Base-by-base conservation (phyloP, 2,888 invertebrate genomes). In the Dorcus hopei region DNA sequence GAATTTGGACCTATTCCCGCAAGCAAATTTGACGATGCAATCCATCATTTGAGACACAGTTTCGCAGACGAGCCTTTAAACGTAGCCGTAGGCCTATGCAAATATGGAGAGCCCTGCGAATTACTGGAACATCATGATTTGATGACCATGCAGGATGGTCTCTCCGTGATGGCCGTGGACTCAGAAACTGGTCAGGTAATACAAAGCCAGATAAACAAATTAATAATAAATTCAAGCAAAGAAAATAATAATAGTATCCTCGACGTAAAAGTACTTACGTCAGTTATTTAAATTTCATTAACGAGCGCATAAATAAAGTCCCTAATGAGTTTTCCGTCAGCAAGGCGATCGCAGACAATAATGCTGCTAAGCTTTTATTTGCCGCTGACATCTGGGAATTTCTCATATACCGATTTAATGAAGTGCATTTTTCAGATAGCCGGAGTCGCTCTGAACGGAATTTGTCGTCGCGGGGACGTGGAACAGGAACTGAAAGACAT, bases 21-120 rank as follows among this genome's bases (percentile, higher is more conserved):
- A 64, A 74, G 80, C 43, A 79, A 80, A 61, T 83, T 82, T 67
- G 81, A 83, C 26, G 84, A 85, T 26, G 89, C 91, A 50, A 84
- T 93, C 61, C 76, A 83, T 26, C 91, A 91, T 73, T 81, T 93
- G 52, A 82, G 90, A 39, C 80, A 84, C 65, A 89, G 86, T 72
- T 93, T 93, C 75, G 87, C 90, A 0, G 93, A 93, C 72, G 93
- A 93, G 74, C 92, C 93, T 0, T 81, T 93, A 48, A 93, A 93
- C 78, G 85, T 85, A 67, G 89, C 91, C 0, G 88, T 91, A n/a
- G 83, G 84, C 9, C 81, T 92, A 5, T 91, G 91, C 71, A 77
- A 83, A 51, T 82, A 85, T 5, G 91, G 91, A 0, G 83, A 87
- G 68, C 84, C 88, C 0, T 90, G 91, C 70, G 81, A 80, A 0